phyloP scores from a whole-genome alignment of 2,797 vertebrate genomes.

The Hemibagrus guttatus region DNA sequence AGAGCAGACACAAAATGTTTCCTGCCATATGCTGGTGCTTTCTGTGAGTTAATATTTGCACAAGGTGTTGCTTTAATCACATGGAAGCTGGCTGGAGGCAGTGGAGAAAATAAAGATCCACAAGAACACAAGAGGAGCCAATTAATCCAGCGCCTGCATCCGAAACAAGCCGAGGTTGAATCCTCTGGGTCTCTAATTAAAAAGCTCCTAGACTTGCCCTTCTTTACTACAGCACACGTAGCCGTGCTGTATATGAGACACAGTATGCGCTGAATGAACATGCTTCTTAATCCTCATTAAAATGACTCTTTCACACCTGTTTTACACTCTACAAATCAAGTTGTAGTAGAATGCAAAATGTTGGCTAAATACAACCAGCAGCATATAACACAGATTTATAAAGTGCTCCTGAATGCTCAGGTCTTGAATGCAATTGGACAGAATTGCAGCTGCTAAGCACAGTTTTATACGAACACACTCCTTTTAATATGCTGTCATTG shows the following conservation, averaged over 20 bases:
- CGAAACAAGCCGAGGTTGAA: constrained; percentile 71
- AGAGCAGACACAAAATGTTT: constrained; percentile 57
- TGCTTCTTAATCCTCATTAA: constrained; percentile 47
- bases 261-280: constrained; percentile 19
- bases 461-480: neutral
- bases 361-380: neutral
- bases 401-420: neutral
- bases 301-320: neutral
- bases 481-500: too few species aligned
- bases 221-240: constrained; percentile 4
- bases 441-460: neutral
- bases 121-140: constrained; percentile 70
- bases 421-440: neutral
- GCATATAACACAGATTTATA: too few species aligned
- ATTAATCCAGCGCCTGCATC: constrained; percentile 71
- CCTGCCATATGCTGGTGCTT: constrained; percentile 8
- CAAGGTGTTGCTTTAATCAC: constrained; percentile 61
- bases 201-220: constrained; percentile 43
- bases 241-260: neutral
- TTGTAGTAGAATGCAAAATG: neutral
- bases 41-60: constrained; percentile 67
- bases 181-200: constrained; percentile 76
- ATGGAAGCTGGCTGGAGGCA: constrained; percentile 54
- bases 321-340: neutral
- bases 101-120: constrained; percentile 70